Conservation (phyloP, 2,113 vertebrate genomes). For the Tragelaphus strepsiceros region DNA sequence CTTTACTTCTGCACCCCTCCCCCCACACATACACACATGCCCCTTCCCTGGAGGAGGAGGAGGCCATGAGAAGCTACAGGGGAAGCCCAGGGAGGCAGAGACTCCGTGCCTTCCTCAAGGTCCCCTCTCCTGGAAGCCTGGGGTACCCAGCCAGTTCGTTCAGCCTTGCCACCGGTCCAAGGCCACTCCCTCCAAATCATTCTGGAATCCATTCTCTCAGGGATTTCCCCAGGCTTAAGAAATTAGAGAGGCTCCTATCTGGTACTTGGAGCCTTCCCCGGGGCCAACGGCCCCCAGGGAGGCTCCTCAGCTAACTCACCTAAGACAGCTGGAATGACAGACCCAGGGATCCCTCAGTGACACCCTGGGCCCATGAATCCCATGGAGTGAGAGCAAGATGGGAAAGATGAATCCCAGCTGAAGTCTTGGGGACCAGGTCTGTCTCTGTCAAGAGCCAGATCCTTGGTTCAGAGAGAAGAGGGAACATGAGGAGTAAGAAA, state of each 20-base stretch:
- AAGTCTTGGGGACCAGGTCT: background rate
- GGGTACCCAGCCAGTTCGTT: background rate
- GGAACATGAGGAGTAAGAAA: background rate
- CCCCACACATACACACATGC: background rate
- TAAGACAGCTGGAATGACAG: background rate
- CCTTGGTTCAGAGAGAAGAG: background rate
- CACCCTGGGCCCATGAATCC: background rate
- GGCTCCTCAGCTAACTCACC: background rate
- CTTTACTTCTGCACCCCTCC: background rate
- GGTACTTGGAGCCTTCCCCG: background rate
- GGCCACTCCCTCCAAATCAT: background rate
- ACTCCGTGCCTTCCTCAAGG: background rate
- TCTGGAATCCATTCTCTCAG: background rate
- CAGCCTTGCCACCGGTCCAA: background rate
- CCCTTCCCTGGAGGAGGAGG: background rate
- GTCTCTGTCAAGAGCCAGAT: background rate
- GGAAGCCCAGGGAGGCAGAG: background rate
- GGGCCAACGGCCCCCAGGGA: background rate
- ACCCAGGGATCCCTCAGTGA: background rate
- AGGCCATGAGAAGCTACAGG: background rate
- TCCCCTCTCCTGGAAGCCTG: background rate
- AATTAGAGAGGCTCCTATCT: background rate
- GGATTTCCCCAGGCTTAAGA: background rate
- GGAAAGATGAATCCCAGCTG: background rate
- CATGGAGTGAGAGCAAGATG: background rate